Percentiles rank a stretch among this genome's conserved stretches.
Conservation (phyloP, 2,797 vertebrate genomes). For the Sciaenops ocellatus region DNA sequence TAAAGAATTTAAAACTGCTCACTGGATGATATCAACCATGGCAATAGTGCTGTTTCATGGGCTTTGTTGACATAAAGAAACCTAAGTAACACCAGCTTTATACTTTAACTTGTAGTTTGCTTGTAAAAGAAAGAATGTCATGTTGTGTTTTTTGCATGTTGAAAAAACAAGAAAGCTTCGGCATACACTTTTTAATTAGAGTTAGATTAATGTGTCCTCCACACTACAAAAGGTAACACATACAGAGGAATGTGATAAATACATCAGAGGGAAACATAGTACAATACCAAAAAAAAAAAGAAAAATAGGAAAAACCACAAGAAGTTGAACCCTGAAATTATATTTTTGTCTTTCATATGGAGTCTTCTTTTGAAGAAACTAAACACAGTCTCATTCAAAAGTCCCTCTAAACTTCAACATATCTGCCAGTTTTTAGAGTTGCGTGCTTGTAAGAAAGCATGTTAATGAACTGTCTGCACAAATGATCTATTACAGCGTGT, state of each 20-base stretch:
- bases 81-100: not conserved
- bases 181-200: constrained; percentile 12
- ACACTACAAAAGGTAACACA: not conserved
- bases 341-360: not conserved
- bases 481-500: not conserved
- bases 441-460: not conserved
- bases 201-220: not conserved
- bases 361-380: constrained; percentile 8
- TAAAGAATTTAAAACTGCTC: no score
- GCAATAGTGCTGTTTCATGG: no score
- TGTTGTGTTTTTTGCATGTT: not conserved
- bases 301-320: not conserved
- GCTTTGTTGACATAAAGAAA: constrained; percentile 2
- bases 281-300: not conserved
- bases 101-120: not conserved
- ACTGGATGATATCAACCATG: no score
- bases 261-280: not conserved
- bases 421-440: not conserved
- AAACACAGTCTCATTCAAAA: not conserved
- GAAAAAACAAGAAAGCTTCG: not conserved
- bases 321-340: not conserved
- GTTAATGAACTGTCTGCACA: constrained; percentile 24
- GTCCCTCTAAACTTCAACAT: not conserved
- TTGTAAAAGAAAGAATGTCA: constrained; percentile 1
- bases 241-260: not conserved